Conservation (phyloP, 2,113 vertebrate species). For the Melanotaenia duboulayi region DNA sequence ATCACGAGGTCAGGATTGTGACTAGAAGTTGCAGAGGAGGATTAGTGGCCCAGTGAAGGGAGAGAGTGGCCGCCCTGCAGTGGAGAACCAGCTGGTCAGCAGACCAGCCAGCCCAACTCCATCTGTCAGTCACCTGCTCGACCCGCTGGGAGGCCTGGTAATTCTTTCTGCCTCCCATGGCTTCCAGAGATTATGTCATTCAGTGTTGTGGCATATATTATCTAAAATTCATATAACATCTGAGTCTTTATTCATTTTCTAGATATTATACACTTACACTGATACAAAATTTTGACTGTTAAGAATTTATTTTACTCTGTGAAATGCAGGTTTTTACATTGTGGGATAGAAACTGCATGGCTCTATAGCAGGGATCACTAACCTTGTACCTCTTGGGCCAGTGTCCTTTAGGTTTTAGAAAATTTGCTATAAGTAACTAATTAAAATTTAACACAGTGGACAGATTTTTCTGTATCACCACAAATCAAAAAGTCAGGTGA, state of each 20-base stretch:
- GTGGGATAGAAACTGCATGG: too few relatives aligned
- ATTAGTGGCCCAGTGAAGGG: constrained; percentile 65
- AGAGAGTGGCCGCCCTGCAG: constrained; percentile 56
- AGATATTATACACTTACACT: neutral
- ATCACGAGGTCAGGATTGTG: constrained; percentile 55
- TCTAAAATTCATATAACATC: neutral
- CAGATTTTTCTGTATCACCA: too few relatives aligned
- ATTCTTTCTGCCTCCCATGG: constrained; percentile 43
- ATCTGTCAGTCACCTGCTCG: constrained; percentile 75
- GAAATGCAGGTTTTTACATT: too few relatives aligned
- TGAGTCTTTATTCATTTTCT: neutral
- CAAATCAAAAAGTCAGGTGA: too few relatives aligned
- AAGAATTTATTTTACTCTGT: neutral
- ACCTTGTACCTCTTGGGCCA: too few relatives aligned
- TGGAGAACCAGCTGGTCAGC: constrained; percentile 72
- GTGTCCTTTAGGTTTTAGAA: too few relatives aligned
- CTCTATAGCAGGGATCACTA: too few relatives aligned
- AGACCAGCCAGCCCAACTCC: constrained; percentile 49
- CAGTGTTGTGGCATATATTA: neutral
- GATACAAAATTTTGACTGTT: neutral
- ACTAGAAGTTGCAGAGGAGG: constrained; percentile 64
- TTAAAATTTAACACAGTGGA: too few relatives aligned
- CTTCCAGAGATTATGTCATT: constrained; percentile 54
- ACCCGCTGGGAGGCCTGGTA: constrained; percentile 50
- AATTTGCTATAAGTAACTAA: too few relatives aligned